phyloP scores from a whole-genome alignment of 2,888 invertebrate species.

The Gibbula magus region DNA sequence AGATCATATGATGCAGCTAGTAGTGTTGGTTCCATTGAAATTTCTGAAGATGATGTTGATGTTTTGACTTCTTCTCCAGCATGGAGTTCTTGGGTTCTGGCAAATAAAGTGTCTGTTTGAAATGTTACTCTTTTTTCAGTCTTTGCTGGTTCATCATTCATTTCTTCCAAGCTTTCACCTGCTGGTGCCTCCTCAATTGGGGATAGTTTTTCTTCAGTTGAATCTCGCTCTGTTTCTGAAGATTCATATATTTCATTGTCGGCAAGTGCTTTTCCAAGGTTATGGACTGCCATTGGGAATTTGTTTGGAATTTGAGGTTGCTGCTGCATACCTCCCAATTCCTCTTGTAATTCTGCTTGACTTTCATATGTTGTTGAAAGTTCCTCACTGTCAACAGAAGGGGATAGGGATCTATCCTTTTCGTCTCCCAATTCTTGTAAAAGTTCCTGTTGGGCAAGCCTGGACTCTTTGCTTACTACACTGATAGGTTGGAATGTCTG shows the following conservation, averaged over 20 bases:
- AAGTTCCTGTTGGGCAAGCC: constrained; percentile 65
- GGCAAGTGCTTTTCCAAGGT: constrained; percentile 55
- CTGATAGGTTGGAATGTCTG: constrained; percentile 34
- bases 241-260: constrained; percentile 68
- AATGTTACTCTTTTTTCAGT: constrained; percentile 65
- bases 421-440: constrained; percentile 66
- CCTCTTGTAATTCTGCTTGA: constrained; percentile 56
- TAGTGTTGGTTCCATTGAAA: constrained; percentile 87
- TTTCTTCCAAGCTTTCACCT: constrained; percentile 53
- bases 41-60: constrained; percentile 84
- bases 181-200: constrained; percentile 66
- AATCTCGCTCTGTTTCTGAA: constrained; percentile 66
- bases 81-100: constrained; percentile 52
- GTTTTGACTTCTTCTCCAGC: constrained; percentile 69
- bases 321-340: constrained; percentile 31
- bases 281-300: constrained; percentile 62
- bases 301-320: constrained; percentile 38
- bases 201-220: constrained; percentile 67
- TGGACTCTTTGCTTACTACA: constrained; percentile 64
- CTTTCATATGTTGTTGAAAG: constrained; percentile 61
- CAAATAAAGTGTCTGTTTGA: constrained; percentile 53
- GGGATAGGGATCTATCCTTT: constrained; percentile 66
- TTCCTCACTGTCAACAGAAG: constrained; percentile 68
- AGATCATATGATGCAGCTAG: constrained; percentile 91
- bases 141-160: constrained; percentile 48